Conservation (phyloP, 2,113 vertebrate genomes). For the Serinus canaria region DNA sequence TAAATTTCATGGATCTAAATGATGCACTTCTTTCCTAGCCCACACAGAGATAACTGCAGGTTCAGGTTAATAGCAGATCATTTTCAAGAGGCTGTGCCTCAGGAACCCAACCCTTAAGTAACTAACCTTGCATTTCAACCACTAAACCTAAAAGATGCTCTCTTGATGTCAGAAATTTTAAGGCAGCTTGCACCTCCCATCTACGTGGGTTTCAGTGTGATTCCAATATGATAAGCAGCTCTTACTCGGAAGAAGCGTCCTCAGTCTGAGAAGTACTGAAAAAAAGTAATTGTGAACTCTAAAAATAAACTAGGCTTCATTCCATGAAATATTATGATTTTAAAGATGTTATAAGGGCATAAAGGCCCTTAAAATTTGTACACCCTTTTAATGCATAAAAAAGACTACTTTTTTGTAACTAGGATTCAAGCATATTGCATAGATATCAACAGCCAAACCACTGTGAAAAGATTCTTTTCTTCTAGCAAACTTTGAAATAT, state of each 20-base stretch:
- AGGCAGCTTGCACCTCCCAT: neutral
- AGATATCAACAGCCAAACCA: neutral
- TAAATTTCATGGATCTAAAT: neutral
- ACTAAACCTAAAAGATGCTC: neutral
- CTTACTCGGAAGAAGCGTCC: neutral
- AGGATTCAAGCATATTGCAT: neutral
- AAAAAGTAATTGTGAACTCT: neutral
- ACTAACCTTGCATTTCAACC: neutral
- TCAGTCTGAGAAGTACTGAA: neutral
- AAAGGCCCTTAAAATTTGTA: neutral
- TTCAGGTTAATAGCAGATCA: neutral
- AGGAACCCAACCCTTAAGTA: neutral
- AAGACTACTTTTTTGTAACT: fast-evolving
- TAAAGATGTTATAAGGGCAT: neutral
- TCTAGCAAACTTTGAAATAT: neutral
- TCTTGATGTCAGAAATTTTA: neutral
- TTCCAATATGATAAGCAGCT: neutral
- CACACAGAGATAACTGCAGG: neutral
- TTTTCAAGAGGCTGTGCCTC: neutral
- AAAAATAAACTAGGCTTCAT: neutral
- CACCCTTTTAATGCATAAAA: neutral
- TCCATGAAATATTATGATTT: neutral
- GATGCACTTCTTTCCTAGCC: neutral
- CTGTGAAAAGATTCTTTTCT: neutral
- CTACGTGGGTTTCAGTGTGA: neutral